Evolutionary conservation across 2,797 vertebrate species (phyloP).

Genomic region (Glyptemys insculpta): DNA sequence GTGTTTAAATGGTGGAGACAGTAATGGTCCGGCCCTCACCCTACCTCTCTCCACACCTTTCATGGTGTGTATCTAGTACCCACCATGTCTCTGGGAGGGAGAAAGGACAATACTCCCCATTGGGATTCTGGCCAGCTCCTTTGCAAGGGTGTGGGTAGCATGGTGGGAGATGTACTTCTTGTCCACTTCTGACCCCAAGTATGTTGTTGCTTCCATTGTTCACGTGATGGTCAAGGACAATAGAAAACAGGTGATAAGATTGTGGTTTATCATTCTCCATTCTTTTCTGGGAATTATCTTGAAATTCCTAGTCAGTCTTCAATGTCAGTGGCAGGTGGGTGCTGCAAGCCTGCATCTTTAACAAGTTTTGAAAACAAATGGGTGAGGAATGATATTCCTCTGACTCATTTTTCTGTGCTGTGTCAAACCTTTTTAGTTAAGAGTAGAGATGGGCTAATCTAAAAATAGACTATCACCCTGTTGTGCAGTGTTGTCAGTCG

Average conservation of each 20-base stretch:
- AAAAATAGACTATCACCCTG: slow-evolving; percentile 27
- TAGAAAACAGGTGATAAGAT: background rate
- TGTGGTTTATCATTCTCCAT: background rate
- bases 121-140: background rate
- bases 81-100: background rate
- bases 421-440: background rate
- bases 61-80: background rate
- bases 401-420: background rate
- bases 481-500: background rate
- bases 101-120: background rate
- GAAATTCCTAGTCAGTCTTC: background rate
- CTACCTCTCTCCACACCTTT: background rate
- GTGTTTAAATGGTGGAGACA: background rate
- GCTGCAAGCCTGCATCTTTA: background rate
- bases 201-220: background rate
- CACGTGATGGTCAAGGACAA: background rate
- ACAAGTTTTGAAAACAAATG: background rate
- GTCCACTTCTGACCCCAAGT: background rate
- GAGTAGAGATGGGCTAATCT: background rate
- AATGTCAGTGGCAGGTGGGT: background rate
- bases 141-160: background rate
- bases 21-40: background rate
- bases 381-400: background rate
- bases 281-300: background rate
- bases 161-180: background rate